Evolutionary conservation across 2,888 invertebrate genomes (phyloP).

Genomic region (Nomada hirtipes): DNA sequence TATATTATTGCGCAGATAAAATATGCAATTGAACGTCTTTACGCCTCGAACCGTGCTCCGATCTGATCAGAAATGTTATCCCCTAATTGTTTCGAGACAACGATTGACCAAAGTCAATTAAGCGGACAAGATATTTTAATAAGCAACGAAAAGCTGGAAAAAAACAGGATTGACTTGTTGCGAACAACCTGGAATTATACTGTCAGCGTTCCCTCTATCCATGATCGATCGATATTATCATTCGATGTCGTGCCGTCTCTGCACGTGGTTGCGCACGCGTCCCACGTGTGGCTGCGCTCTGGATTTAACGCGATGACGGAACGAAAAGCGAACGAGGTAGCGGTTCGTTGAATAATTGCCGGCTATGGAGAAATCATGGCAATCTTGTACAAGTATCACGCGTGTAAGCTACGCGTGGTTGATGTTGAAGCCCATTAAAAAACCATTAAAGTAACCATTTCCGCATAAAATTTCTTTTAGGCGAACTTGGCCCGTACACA

Average conservation of each 20-base stretch:
- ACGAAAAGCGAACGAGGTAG: slow-evolving; percentile 14
- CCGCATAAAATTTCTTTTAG: slow-evolving; percentile 45
- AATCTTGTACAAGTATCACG: background rate
- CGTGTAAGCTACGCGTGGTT: background rate
- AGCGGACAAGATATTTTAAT: background rate
- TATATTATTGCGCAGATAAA: too few species aligned
- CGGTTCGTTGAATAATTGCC: slow-evolving; percentile 7
- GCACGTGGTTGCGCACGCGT: slow-evolving; percentile 67
- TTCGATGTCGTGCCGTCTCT: slow-evolving; percentile 47
- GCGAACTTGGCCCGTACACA: background rate
- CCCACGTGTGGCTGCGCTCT: slow-evolving; percentile 63
- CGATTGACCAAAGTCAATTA: background rate
- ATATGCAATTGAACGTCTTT: too few species aligned
- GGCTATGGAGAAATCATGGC: background rate
- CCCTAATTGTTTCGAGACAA: background rate
- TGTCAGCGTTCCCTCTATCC: slow-evolving; percentile 23
- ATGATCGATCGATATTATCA: slow-evolving; percentile 62
- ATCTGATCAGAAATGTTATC: background rate
- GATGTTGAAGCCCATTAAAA: slow-evolving; percentile 46
- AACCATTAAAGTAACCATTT: slow-evolving; percentile 47
- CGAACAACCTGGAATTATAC: slow-evolving; percentile 33
- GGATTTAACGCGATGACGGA: slow-evolving; percentile 35
- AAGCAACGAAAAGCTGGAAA: background rate
- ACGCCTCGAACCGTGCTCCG: slow-evolving; percentile 11
- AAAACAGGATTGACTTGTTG: background rate